Conservation (phyloP, 2,888 invertebrate genomes). For the Drymonia ruficornis region DNA sequence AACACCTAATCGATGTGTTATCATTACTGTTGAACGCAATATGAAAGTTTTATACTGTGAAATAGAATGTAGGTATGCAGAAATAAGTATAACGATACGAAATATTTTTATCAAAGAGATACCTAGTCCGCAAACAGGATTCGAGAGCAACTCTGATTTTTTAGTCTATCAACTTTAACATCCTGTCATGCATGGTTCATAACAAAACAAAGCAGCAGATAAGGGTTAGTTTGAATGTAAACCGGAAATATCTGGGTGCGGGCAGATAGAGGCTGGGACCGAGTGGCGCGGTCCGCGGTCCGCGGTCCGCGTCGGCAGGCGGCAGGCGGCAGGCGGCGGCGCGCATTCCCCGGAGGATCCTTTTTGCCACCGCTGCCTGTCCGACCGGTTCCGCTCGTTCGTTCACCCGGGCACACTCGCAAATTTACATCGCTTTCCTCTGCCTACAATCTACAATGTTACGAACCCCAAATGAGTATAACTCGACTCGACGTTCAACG, state of each 20-base stretch:
- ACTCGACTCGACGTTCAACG: constrained; percentile 18
- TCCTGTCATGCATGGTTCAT: constrained; percentile 24
- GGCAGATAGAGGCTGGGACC: constrained; percentile 47
- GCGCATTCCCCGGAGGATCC: constrained; percentile 74
- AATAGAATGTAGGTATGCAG: background rate
- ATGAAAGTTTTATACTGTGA: background rate
- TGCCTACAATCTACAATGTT: constrained; percentile 50
- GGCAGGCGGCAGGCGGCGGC: constrained; percentile 34
- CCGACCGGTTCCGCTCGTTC: constrained; percentile 76
- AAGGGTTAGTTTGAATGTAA: constrained; percentile 39
- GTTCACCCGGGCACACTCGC: constrained; percentile 72
- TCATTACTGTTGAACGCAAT: constrained; percentile 15
- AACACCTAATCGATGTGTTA: constrained; percentile 31
- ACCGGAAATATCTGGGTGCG: constrained; percentile 60
- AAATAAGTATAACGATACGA: background rate
- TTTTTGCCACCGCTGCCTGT: constrained; percentile 60
- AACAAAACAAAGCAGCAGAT: constrained; percentile 15
- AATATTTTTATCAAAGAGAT: background rate
- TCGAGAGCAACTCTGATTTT: background rate
- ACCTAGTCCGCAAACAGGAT: background rate
- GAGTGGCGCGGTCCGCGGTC: constrained; percentile 18
- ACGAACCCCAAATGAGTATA: constrained; percentile 41
- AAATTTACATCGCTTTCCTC: constrained; percentile 58
- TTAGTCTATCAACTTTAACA: constrained; percentile 6
- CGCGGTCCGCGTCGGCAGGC: constrained; percentile 30